Conservation (phyloP, 2,797 vertebrate genomes). For the Xyrichtys novacula region DNA sequence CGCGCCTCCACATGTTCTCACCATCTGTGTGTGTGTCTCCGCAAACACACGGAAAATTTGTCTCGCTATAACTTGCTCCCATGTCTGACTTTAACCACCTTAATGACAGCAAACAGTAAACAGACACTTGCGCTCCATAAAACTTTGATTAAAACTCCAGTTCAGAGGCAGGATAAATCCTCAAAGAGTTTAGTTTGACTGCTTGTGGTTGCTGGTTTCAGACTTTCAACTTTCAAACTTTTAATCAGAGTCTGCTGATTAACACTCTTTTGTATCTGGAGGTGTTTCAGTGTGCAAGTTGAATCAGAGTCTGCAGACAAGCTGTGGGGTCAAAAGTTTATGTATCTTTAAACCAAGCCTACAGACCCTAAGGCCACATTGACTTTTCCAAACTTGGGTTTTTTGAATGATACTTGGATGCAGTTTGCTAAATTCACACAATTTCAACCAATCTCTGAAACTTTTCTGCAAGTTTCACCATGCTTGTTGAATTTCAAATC, state of each 20-base stretch:
- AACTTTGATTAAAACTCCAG: conserved; percentile 47
- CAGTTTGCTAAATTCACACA: too few species aligned
- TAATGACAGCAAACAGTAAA: conserved; percentile 25
- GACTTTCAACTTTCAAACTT: conserved; percentile 12
- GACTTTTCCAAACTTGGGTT: neutral
- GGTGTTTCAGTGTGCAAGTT: neutral
- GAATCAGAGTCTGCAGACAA: neutral
- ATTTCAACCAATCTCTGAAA: neutral
- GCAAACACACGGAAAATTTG: conserved; percentile 38
- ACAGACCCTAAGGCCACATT: neutral
- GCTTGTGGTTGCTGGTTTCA: conserved; percentile 27
- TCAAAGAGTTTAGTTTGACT: conserved; percentile 38
- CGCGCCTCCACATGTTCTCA: conserved; percentile 42
- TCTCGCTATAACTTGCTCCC: neutral
- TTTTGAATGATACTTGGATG: too few species aligned
- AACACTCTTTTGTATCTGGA: conserved; percentile 1
- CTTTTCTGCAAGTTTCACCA: too few species aligned
- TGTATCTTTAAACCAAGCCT: neutral
- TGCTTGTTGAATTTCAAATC: too few species aligned
- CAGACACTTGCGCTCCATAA: conserved; percentile 35
- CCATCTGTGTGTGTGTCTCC: conserved; percentile 48
- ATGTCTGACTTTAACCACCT: conserved; percentile 9
- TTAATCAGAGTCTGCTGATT: too few species aligned
- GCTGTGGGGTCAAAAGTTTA: conserved; percentile 17
- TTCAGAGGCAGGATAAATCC: conserved; percentile 23